Evolutionary conservation across 2,888 invertebrate species (phyloP).

Genomic region (Himalopsyche kuldschensis): DNA sequence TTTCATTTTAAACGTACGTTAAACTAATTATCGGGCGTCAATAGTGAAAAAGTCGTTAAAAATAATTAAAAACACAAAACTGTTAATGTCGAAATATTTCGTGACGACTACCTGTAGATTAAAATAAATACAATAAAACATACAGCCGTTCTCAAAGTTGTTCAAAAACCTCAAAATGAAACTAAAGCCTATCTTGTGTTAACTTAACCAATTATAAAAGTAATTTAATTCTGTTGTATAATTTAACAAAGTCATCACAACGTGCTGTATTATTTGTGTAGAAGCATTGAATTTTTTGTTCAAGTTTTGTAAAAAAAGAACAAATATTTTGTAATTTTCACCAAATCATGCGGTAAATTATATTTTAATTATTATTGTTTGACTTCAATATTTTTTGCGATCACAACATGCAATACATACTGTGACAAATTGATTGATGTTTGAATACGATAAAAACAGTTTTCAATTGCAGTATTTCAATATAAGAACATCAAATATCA

Average conservation of each 20-base stretch:
- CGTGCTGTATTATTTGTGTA: background rate
- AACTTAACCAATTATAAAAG: background rate
- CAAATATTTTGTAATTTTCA: background rate
- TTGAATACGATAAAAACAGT: no score
- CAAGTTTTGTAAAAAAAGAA: background rate
- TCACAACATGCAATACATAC: no score
- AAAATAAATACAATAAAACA: background rate
- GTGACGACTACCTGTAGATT: background rate
- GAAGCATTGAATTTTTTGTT: background rate
- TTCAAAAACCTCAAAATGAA: background rate
- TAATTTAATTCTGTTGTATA: background rate
- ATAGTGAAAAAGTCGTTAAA: background rate
- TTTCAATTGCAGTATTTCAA: no score
- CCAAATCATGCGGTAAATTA: background rate
- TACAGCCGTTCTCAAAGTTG: background rate
- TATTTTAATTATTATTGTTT: background rate
- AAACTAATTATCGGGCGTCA: background rate
- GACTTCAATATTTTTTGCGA: no score
- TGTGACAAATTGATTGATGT: no score
- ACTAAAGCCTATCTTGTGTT: background rate
- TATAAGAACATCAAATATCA: no score
- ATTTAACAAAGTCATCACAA: background rate
- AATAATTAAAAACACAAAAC: background rate
- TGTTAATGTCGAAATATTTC: background rate
- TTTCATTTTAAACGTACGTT: no score